phyloP scores from a whole-genome alignment of 92 coral and sea anemone species.

The Porites lobata region DNA sequence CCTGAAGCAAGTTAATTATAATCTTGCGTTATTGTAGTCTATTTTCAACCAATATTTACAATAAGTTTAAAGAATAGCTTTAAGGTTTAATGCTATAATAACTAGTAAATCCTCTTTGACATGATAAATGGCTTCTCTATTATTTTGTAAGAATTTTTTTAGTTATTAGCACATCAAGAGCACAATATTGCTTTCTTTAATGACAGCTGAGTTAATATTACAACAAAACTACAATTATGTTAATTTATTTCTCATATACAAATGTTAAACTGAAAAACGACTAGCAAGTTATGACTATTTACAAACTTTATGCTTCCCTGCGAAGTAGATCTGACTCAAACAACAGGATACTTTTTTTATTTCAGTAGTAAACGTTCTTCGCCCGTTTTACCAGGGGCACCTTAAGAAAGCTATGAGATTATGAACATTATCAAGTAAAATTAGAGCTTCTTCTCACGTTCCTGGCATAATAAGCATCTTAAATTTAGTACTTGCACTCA shows the following conservation, averaged over 20 bases:
- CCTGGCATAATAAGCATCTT: too few relatives aligned
- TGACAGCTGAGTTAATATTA: neutral
- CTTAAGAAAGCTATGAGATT: too few relatives aligned
- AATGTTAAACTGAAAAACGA: neutral
- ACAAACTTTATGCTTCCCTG: neutral
- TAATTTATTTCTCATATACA: neutral
- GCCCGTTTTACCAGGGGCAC: too few relatives aligned
- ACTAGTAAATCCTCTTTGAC: neutral
- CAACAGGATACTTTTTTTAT: neutral
- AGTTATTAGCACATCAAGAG: neutral
- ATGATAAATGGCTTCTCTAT: too few relatives aligned
- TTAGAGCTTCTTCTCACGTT: too few relatives aligned
- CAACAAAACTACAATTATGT: neutral
- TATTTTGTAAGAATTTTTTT: neutral
- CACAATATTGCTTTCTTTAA: neutral
- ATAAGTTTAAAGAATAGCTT: neutral
- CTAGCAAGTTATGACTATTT: neutral
- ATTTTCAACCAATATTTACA: neutral
- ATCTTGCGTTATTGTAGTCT: neutral
- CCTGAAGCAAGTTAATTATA: too few relatives aligned
- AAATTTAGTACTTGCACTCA: too few relatives aligned
- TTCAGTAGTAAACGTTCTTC: too few relatives aligned
- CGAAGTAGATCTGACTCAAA: too few relatives aligned
- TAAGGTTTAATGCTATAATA: neutral
- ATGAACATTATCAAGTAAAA: too few relatives aligned